phyloP scores from a whole-genome alignment of 2,888 invertebrate species.

The Netelia fuscicornis region DNA sequence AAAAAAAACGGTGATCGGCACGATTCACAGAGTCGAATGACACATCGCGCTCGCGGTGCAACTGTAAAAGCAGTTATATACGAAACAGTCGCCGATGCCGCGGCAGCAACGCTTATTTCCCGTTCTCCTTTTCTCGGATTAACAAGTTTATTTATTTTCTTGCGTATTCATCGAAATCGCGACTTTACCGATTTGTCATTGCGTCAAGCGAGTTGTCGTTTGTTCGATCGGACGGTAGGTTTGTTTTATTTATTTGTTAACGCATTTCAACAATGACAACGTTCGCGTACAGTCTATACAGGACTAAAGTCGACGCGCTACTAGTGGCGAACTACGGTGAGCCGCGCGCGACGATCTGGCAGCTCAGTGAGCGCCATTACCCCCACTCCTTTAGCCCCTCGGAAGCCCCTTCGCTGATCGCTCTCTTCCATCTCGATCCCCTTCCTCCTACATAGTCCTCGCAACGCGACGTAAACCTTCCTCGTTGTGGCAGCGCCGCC shows the following conservation, averaged over 20 bases:
- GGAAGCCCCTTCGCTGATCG: neutral
- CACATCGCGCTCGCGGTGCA: slow-evolving; percentile 51
- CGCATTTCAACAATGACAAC: neutral
- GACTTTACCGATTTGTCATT: neutral
- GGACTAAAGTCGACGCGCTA: slow-evolving; percentile 33
- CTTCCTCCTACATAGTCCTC: neutral
- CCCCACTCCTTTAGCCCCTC: slow-evolving; percentile 7
- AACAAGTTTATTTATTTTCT: neutral
- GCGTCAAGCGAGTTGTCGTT: neutral
- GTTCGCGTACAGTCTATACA: slow-evolving; percentile 2
- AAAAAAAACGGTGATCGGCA: slow-evolving; percentile 37
- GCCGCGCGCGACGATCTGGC: neutral
- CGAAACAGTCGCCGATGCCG: slow-evolving; percentile 48
- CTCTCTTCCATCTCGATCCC: neutral
- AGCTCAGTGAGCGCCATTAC: slow-evolving; percentile 17
- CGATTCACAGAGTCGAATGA: slow-evolving; percentile 50
- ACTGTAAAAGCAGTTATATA: neutral
- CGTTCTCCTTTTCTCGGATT: neutral
- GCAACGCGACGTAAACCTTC: neutral
- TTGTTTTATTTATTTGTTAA: slow-evolving; percentile 5
- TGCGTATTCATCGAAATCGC: neutral
- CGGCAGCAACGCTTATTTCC: neutral
- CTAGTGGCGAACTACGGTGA: slow-evolving; percentile 21
- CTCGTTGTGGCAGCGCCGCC: slow-evolving; percentile 41
- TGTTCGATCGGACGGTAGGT: neutral